Evolutionary conservation across 2,113 vertebrate genomes (phyloP).

Genomic region (Triplophysa dalaica): DNA sequence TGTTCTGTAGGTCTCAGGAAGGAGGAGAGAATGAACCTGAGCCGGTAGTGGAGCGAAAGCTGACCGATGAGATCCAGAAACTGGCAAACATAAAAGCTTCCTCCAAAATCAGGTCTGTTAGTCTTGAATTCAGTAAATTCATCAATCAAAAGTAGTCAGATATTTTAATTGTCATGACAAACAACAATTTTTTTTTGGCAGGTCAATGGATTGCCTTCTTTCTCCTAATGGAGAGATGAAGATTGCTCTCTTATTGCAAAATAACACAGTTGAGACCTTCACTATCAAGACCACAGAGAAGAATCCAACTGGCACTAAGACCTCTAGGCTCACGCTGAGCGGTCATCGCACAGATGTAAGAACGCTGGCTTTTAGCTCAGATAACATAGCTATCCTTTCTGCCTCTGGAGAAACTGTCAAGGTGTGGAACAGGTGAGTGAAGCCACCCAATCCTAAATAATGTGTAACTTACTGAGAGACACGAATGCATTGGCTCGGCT

Average conservation of each 20-base stretch:
- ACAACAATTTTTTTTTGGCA: constrained; percentile 56
- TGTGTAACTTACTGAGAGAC: background rate
- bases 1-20: constrained; percentile 70
- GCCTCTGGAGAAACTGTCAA: constrained; percentile 90
- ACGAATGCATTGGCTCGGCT: background rate
- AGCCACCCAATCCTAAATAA: background rate
- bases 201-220: constrained; percentile 84
- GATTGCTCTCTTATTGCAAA: constrained; percentile 87
- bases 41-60: constrained; percentile 66
- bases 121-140: too few relatives aligned
- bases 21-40: constrained; percentile 61
- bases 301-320: constrained; percentile 71
- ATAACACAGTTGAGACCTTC: constrained; percentile 86
- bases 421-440: constrained; percentile 92
- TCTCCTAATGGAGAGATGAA: constrained; percentile 85
- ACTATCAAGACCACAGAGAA: constrained; percentile 69
- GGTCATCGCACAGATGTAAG: constrained; percentile 91
- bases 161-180: background rate
- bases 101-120: constrained; percentile 89
- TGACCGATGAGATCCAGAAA: constrained; percentile 82
- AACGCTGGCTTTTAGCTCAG: constrained; percentile 92
- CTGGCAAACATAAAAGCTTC: constrained; percentile 85
- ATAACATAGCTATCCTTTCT: constrained; percentile 92
- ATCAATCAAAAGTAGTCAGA: too few relatives aligned
- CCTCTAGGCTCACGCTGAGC: constrained; percentile 78